Evolutionary conservation across 2,113 vertebrate species (phyloP).

Genomic region (Cygnus buccinator): DNA sequence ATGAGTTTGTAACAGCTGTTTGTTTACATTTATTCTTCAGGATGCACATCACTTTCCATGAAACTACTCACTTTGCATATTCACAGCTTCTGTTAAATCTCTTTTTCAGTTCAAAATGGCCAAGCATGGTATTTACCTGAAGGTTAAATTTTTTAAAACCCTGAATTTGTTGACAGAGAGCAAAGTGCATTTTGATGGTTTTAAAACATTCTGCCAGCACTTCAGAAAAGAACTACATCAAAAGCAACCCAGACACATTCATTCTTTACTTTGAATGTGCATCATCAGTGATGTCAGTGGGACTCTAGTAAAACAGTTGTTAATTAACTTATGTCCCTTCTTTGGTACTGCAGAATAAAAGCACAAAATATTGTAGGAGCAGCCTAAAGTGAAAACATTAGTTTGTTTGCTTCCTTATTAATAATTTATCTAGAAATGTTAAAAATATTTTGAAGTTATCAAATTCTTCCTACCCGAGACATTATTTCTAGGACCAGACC

Average conservation of each 20-base stretch:
- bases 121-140: neutral
- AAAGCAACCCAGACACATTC: neutral
- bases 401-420: constrained; percentile 64
- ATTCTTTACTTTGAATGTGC: constrained; percentile 55
- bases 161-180: constrained; percentile 48
- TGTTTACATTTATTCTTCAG: neutral
- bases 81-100: neutral
- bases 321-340: constrained; percentile 70
- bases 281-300: constrained; percentile 60
- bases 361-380: constrained; percentile 43
- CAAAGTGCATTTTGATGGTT: constrained; percentile 48
- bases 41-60: neutral
- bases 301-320: constrained; percentile 39
- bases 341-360: neutral
- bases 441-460: constrained; percentile 1
- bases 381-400: constrained; percentile 42
- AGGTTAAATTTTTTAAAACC: constrained; percentile 5
- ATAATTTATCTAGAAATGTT: constrained; percentile 64
- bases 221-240: constrained; percentile 40
- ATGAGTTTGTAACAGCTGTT: constrained; percentile 3
- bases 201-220: constrained; percentile 24
- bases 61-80: neutral
- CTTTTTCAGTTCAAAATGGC: neutral
- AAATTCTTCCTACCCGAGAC: neutral
- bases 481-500: neutral